A percentile compares a stretch with the other conserved stretches of the same genome.
Conservation (phyloP, 2,113 vertebrate species). For the Zapornia atra region DNA sequence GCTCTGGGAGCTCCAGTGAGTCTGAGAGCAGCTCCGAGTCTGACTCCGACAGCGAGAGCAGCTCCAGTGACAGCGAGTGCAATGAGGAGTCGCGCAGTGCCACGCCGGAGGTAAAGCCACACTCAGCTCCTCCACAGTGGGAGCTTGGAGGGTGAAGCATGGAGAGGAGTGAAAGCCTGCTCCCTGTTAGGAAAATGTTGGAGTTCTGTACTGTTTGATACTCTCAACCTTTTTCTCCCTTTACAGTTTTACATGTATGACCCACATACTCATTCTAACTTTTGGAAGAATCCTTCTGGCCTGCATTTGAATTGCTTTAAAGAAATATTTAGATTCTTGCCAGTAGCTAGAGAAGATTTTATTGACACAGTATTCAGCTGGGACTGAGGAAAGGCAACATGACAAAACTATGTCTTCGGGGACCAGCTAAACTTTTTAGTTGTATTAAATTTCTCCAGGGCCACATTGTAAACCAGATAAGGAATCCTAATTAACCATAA, state of each 20-base stretch:
- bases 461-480: conserved; percentile 66
- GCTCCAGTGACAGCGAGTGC: conserved; percentile 92
- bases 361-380: conserved; percentile 61
- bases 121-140: accelerated
- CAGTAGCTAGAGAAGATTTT: conserved; percentile 62
- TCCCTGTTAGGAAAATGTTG: neutral
- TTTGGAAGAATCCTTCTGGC: conserved; percentile 40
- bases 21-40: conserved; percentile 95
- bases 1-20: conserved; percentile 91
- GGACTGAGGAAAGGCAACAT: conserved; percentile 57
- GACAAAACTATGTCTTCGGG: conserved; percentile 61
- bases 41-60: conserved; percentile 92
- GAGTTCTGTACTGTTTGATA: neutral
- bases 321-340: conserved; percentile 59
- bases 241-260: neutral
- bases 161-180: neutral
- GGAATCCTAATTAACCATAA: conserved; percentile 73
- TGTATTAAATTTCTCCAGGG: conserved; percentile 69
- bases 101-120: conserved; percentile 86
- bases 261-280: neutral
- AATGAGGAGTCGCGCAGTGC: conserved; percentile 85
- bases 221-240: neutral
- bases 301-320: conserved; percentile 53
- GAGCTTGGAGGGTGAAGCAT: accelerated
- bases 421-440: conserved; percentile 69